phyloP scores from a whole-genome alignment of 2,113 vertebrate genomes.

The Sula dactylatra region DNA sequence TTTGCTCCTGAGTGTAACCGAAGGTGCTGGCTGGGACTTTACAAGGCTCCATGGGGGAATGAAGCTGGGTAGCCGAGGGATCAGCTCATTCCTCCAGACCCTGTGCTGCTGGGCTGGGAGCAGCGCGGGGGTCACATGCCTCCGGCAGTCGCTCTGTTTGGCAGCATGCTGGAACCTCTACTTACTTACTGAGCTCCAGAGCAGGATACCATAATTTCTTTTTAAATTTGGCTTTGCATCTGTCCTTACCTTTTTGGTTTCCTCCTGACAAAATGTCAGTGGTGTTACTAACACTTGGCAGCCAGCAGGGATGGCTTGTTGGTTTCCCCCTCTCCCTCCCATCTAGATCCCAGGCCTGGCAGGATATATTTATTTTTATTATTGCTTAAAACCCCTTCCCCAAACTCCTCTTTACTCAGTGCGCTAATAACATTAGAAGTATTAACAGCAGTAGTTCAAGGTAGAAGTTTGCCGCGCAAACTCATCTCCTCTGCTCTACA shows the following conservation, averaged over 20 bases:
- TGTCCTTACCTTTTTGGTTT: neutral
- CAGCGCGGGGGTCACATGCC: fast-evolving
- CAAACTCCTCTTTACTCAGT: neutral
- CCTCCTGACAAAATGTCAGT: neutral
- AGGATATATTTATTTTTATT: neutral
- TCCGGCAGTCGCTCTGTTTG: neutral
- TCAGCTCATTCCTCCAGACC: neutral
- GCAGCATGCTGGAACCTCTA: neutral
- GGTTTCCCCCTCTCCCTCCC: neutral
- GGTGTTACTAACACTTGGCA: neutral
- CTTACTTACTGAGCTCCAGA: neutral
- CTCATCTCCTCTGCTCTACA: neutral
- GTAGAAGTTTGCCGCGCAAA: neutral
- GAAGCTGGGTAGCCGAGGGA: neutral
- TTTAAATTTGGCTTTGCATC: neutral
- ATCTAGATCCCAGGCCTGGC: neutral
- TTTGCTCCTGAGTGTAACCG: neutral
- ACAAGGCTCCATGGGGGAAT: fast-evolving
- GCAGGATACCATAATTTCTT: neutral
- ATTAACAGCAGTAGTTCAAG: neutral
- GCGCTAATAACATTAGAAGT: neutral
- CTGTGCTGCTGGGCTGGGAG: neutral
- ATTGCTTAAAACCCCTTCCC: neutral
- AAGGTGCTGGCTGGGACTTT: neutral
- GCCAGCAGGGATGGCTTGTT: neutral